Conservation (phyloP, 2,888 invertebrate genomes). For the Nomada fabriciana region DNA sequence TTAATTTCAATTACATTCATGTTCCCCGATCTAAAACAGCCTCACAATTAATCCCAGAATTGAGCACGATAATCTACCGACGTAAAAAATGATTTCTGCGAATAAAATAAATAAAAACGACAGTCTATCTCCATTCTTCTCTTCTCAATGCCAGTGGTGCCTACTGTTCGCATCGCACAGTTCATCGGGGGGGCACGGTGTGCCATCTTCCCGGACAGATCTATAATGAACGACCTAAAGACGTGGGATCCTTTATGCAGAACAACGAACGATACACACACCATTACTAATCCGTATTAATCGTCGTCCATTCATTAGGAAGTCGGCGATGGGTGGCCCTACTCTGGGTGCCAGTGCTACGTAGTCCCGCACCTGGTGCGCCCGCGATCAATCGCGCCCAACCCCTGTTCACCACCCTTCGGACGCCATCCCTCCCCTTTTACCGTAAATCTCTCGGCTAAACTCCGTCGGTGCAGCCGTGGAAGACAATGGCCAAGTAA, state of each 20-base stretch:
- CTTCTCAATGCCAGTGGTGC: no score
- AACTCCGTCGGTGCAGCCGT: conserved; percentile 43
- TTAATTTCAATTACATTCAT: no score
- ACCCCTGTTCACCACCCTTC: neutral
- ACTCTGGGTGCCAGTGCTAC: conserved; percentile 33
- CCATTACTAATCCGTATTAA: conserved; percentile 67
- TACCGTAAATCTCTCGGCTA: conserved; percentile 66
- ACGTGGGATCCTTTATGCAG: conserved; percentile 19
- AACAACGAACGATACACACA: conserved; percentile 47
- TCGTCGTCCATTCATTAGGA: conserved; percentile 68
- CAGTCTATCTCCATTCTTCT: no score
- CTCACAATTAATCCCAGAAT: no score
- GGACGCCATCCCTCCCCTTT: conserved; percentile 28
- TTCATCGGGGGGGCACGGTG: no score
- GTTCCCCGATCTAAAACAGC: no score
- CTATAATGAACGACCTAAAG: conserved; percentile 18
- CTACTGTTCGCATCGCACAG: no score
- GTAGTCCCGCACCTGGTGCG: conserved; percentile 67
- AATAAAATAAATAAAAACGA: no score
- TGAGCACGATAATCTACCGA: no score
- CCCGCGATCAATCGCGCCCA: conserved; percentile 67
- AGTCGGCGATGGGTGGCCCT: conserved; percentile 62
- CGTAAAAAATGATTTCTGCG: no score
- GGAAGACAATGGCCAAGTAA: conserved; percentile 64
- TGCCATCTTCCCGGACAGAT: neutral